A percentile compares a stretch with the other conserved stretches of the same genome.
Conservation (phyloP, 2,888 invertebrate species). For the Globia sparganii region DNA sequence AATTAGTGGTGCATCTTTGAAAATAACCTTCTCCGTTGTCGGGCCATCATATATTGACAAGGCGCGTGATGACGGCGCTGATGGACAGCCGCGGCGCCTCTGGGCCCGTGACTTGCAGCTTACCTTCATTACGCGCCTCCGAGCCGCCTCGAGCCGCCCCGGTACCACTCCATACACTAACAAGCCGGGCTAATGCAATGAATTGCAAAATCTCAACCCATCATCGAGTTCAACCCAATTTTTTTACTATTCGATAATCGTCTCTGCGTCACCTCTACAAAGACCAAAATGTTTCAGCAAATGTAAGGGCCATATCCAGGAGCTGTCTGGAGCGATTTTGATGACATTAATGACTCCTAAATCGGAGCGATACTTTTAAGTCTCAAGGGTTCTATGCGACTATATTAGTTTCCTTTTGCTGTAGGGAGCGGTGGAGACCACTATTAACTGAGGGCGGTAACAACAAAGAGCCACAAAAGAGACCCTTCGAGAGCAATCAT, state of each 20-base stretch:
- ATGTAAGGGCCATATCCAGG: conserved; percentile 74
- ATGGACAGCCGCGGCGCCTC: conserved; percentile 84
- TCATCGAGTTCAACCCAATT: conserved; percentile 64
- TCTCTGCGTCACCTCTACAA: conserved; percentile 68
- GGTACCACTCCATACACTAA: conserved; percentile 80
- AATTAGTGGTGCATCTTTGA: conserved; percentile 88
- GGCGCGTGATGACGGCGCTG: conserved; percentile 83
- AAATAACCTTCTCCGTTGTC: conserved; percentile 89
- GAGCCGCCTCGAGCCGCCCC: conserved; percentile 60
- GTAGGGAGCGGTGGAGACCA: conserved; percentile 70
- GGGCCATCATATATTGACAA: conserved; percentile 86
- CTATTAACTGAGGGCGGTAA: conserved; percentile 83
- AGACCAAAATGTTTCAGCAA: conserved; percentile 68
- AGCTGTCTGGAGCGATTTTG: conserved; percentile 84
- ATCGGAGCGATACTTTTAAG: conserved; percentile 81
- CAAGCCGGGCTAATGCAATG: conserved; percentile 90
- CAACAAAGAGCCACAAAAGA: conserved; percentile 80
- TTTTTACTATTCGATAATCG: conserved; percentile 68
- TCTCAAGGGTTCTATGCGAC: conserved; percentile 75
- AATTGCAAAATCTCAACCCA: conserved; percentile 85
- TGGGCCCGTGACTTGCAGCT: conserved; percentile 87
- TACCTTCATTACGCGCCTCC: conserved; percentile 85
- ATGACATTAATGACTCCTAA: conserved; percentile 88
- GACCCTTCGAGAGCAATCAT: conserved; percentile 80
- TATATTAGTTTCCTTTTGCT: conserved; percentile 80